Percentiles rank a stretch among this genome's conserved stretches.
Conservation (phyloP, 2,113 vertebrate genomes). For the Grallaria varia region DNA sequence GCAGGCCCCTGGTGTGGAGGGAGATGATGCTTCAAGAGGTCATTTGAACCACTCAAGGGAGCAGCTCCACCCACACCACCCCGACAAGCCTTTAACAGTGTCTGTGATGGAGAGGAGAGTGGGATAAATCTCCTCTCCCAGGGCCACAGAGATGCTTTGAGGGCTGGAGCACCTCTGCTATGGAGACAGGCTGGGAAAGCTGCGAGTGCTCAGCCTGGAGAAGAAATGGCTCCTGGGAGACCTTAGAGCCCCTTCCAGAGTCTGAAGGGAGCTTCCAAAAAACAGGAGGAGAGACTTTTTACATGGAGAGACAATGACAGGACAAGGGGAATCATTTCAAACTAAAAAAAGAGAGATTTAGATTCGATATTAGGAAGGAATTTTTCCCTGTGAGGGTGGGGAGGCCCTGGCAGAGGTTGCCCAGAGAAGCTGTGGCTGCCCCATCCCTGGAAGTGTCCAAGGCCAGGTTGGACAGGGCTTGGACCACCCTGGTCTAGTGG, state of each 20-base stretch:
- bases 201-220: neutral
- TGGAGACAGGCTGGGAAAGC: neutral
- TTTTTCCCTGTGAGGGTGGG: fast-evolving
- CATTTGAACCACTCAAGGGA: neutral
- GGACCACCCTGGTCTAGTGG: neutral
- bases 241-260: fast-evolving
- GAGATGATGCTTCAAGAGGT: neutral
- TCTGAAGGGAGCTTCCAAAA: neutral
- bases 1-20: neutral
- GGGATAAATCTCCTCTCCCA: neutral
- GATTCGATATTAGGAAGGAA: neutral
- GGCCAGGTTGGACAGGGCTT: fast-evolving
- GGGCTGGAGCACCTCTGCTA: neutral
- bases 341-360: neutral
- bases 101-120: neutral
- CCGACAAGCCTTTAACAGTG: fast-evolving
- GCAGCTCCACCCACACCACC: neutral
- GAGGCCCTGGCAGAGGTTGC: neutral
- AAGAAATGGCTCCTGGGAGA: neutral
- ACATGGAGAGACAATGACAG: neutral
- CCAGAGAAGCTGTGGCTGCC: neutral
- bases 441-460: neutral
- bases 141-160: neutral
- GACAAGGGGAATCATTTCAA: neutral
- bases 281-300: neutral